phyloP scores from a whole-genome alignment of 2,113 vertebrate species.

The Rhagologus leucostigma region DNA sequence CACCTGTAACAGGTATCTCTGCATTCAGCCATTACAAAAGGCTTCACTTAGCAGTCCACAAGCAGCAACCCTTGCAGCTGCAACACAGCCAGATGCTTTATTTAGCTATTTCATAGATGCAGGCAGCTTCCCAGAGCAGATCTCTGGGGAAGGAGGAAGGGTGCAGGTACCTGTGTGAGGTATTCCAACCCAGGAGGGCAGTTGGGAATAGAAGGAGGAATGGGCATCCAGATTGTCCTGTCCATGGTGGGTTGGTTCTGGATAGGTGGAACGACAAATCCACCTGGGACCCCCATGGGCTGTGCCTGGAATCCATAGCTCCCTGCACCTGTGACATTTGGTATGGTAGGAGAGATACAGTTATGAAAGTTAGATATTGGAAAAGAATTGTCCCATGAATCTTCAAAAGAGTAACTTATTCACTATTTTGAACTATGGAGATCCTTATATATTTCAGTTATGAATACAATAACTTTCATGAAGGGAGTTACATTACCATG shows the following conservation, averaged over 20 bases:
- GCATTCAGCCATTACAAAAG: background rate
- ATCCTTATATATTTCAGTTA: background rate
- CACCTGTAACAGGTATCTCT: background rate
- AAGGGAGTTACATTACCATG: background rate
- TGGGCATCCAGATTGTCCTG: conserved; percentile 53
- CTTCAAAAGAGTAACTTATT: background rate
- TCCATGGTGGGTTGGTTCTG: conserved; percentile 18
- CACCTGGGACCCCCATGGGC: background rate
- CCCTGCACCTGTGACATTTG: background rate
- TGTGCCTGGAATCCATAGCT: background rate
- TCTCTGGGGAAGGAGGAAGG: background rate
- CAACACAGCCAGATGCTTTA: background rate
- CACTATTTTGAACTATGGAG: background rate
- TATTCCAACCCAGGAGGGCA: conserved; percentile 78
- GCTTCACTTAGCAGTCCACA: background rate
- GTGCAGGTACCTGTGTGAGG: conserved; percentile 69
- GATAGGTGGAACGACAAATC: background rate
- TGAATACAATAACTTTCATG: background rate
- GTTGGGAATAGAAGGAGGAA: conserved; percentile 31
- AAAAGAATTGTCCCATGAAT: background rate
- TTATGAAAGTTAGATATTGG: background rate
- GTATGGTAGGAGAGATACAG: background rate
- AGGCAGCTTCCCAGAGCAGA: background rate
- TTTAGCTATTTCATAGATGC: background rate
- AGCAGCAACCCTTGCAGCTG: background rate